phyloP scores from a whole-genome alignment of 2,797 vertebrate genomes.

The Toxotes lorentzi region DNA sequence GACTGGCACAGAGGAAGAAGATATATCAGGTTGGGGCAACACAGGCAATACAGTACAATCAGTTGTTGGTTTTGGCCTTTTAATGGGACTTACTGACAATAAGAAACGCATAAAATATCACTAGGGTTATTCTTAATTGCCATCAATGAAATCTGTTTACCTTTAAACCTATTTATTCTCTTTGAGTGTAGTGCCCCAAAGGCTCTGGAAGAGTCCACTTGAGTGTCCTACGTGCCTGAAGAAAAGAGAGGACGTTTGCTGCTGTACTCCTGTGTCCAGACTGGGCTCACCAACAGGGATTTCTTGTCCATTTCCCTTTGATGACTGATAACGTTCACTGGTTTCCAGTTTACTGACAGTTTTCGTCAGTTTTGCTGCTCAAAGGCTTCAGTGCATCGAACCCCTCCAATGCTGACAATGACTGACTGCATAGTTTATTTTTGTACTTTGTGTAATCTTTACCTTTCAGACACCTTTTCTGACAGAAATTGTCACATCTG shows the following conservation, averaged over 20 bases:
- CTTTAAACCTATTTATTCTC: not conserved
- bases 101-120: not conserved
- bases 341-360: conserved; percentile 41
- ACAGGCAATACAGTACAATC: too few species aligned
- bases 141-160: not conserved
- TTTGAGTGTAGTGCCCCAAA: conserved; percentile 64
- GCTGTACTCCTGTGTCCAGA: conserved; percentile 51
- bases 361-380: conserved; percentile 50
- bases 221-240: conserved; percentile 34
- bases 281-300: conserved; percentile 19
- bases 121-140: too few species aligned
- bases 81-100: too few species aligned
- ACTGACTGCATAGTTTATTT: conserved; percentile 61
- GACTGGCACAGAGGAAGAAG: too few species aligned
- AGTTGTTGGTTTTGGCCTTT: too few species aligned
- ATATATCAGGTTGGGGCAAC: too few species aligned
- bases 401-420: not conserved
- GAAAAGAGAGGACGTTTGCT: conserved; percentile 48
- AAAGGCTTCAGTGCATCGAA: conserved; percentile 37
- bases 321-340: conserved; percentile 28
- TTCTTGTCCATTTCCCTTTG: conserved; percentile 19
- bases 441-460: conserved; percentile 52
- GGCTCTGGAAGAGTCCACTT: conserved; percentile 74
- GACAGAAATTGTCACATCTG: not conserved
- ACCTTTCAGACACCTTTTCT: conserved; percentile 18